Evolutionary conservation across 2,888 invertebrate genomes (phyloP).

Genomic region (Chydorus sphaericus): DNA sequence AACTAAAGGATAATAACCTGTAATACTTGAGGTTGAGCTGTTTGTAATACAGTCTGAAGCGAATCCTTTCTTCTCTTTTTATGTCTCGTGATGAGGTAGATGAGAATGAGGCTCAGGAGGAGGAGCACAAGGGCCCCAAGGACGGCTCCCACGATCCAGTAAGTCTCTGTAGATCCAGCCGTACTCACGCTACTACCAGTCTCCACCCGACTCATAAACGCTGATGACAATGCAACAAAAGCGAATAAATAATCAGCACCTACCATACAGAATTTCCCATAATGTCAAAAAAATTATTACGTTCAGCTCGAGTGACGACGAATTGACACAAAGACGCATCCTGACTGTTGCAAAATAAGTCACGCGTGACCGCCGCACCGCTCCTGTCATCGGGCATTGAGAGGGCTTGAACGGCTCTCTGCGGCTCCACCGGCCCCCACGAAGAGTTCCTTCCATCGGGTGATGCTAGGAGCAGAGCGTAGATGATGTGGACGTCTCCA

Average conservation of each 20-base stretch:
- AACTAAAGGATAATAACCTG: too few relatives aligned
- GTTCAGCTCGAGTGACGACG: constrained; percentile 8
- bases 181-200: not conserved
- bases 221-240: not conserved
- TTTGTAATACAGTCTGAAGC: too few relatives aligned
- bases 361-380: constrained; percentile 6
- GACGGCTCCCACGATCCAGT: constrained; percentile 1
- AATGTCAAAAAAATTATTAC: not conserved
- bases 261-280: not conserved
- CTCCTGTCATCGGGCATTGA: not conserved
- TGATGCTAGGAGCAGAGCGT: not conserved
- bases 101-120: not conserved
- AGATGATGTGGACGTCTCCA: not conserved
- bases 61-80: too few relatives aligned
- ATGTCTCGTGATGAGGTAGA: not conserved
- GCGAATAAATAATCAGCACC: not conserved
- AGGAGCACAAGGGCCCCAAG: not conserved
- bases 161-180: not conserved
- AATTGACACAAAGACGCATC: not conserved
- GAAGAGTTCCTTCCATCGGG: not conserved
- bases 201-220: not conserved
- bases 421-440: not conserved
- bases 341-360: not conserved
- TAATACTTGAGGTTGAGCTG: too few relatives aligned
- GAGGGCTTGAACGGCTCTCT: not conserved